Evolutionary conservation across 92 coral and sea anemone species (phyloP), one percentile per base, ranked within the genome.

Genomic region (Zoanthus sociatus): DNA sequence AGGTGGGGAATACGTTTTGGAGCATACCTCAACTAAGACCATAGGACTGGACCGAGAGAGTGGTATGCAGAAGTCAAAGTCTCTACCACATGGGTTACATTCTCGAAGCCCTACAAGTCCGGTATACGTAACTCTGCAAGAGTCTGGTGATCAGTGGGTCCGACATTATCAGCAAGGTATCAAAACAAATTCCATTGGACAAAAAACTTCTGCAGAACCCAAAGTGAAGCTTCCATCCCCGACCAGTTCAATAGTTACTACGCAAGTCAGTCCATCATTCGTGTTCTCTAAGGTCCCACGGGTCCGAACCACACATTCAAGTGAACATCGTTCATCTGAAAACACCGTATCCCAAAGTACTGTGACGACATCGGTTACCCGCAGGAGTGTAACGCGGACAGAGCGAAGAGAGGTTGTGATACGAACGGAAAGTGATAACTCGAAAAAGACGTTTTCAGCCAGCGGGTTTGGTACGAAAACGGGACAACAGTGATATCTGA

Each of bases 201-300:
- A 81, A 30, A 81, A 81, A 44, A 0, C 75, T 6, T 6, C n/a
- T 30, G 85, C 47, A 20, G 76, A 64, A 15, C 16, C 26, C 3
- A 20, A n/a, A 79, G 6, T 47, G 18, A 81, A 47, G 30, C 66
- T 75, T 14, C 26, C 76, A 11, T 64, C 85, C 7, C 42, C 85
- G 45, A 18, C 44, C 56, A 67, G 58, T 47, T 16, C 60, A 64
- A 20, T 74, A 26, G 50, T 55, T 16, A 11, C 85, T 2, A 46
- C 75, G 44, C 60, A 81, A 66, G 75, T 81, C 48, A 81, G 85
- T 47, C 85, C 85, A 20, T 81, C 85, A 47, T 71, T 81, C 17
- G 85, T 81, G 85, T 81, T 81, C 58, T 66, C 85, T 3, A 67
- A 67, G 71, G 46, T 67, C 0, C 44, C 63, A 11, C 75, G 47